A percentile compares a stretch with the other conserved stretches of the same genome.
Conservation (phyloP, 1,140 invertebrate genomes). For the Drosophila erecta region DNA sequence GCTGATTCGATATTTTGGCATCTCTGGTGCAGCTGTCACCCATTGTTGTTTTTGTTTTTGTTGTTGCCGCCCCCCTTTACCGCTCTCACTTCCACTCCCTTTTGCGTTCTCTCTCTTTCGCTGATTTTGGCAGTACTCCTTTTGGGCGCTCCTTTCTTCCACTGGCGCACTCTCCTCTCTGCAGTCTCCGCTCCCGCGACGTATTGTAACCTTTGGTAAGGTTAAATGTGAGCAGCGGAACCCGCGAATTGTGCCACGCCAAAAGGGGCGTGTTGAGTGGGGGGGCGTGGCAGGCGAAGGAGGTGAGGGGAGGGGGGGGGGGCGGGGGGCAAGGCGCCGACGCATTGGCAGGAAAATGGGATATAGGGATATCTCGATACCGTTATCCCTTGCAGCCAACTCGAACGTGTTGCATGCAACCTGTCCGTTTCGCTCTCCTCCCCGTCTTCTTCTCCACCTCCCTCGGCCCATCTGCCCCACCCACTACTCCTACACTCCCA, state of each 20-base stretch:
- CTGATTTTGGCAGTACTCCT: slow-evolving; percentile 8
- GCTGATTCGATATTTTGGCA: neutral
- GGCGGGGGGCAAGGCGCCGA: slow-evolving; percentile 56
- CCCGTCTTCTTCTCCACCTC: neutral
- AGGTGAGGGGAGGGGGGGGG: neutral
- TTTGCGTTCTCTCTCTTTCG: neutral
- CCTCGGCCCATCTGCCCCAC: neutral
- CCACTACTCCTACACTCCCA: neutral
- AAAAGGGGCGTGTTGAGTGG: slow-evolving; percentile 31
- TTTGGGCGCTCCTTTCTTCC: slow-evolving; percentile 22
- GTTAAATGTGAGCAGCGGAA: slow-evolving; percentile 67
- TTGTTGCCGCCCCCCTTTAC: neutral
- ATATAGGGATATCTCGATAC: slow-evolving; percentile 28
- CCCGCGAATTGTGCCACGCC: slow-evolving; percentile 67
- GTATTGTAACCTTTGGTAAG: slow-evolving; percentile 72
- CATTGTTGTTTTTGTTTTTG: neutral
- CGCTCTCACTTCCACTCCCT: too few relatives aligned
- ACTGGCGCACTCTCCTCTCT: slow-evolving; percentile 33
- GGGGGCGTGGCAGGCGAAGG: neutral
- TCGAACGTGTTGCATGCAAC: slow-evolving; percentile 47
- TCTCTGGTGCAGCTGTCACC: slow-evolving; percentile 24
- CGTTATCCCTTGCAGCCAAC: slow-evolving; percentile 66
- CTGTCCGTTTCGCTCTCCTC: slow-evolving; percentile 43
- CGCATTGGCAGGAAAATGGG: slow-evolving; percentile 42
- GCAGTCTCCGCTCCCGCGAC: slow-evolving; percentile 26